Percentiles rank a stretch among this genome's conserved stretches.
phyloP scores from a whole-genome alignment of 2,113 vertebrate species.

The Nansenia antarctica region DNA sequence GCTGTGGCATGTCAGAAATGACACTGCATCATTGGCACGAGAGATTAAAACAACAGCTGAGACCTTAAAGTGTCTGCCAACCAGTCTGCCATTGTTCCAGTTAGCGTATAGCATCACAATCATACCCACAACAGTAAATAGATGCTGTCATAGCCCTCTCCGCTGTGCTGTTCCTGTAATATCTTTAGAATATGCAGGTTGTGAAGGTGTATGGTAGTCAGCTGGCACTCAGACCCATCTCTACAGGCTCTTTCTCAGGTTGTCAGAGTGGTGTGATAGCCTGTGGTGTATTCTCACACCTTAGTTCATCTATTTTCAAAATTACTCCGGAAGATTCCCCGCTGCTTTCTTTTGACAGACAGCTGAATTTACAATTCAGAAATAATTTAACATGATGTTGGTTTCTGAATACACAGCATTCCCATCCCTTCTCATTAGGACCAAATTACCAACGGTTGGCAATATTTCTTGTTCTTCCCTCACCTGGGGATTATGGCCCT shows the following conservation, averaged over 20 bases:
- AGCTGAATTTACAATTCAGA: not conserved
- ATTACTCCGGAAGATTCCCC: not conserved
- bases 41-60: conserved; percentile 73
- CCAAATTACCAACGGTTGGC: conserved; percentile 11
- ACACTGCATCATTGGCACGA: conserved; percentile 58
- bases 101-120: conserved; percentile 57
- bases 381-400: not conserved
- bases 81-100: conserved; percentile 72
- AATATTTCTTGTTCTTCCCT: not conserved
- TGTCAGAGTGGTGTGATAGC: not conserved
- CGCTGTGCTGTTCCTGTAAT: no score
- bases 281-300: not conserved
- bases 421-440: not conserved
- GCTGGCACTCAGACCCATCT: not conserved
- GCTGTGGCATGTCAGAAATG: conserved; percentile 59
- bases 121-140: conserved; percentile 56
- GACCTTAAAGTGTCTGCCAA: conserved; percentile 61
- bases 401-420: not conserved
- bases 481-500: conserved; percentile 39
- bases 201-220: no score
- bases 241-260: not conserved
- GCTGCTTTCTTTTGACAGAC: not conserved
- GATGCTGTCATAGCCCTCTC: conserved; percentile 30
- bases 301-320: not conserved
- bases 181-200: no score